These are phyloP conservation scores for Neoseiulus cucumeris DNA, from an alignment of 1,140 invertebrate genomes.

Conservation along the genomic window DNA sequence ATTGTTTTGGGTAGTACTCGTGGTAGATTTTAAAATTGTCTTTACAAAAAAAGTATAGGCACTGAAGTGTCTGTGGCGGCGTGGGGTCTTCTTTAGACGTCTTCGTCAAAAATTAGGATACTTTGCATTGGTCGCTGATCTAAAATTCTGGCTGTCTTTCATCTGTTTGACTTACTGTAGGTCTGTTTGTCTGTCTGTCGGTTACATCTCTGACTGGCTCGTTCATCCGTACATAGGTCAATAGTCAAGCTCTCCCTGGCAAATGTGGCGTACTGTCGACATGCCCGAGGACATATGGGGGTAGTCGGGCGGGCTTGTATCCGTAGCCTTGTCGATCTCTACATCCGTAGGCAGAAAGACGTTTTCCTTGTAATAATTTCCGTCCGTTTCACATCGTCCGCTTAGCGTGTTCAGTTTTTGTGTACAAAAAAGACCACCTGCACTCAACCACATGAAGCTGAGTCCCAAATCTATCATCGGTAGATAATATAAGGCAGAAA, in stretches of 20 bases:
- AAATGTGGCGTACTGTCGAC: neutral
- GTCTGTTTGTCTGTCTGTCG: neutral
- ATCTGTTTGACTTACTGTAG: neutral
- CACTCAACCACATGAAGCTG: neutral
- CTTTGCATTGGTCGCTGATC: conserved; percentile 8
- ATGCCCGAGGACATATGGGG: neutral
- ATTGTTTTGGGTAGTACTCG: neutral
- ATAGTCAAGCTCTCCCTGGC: neutral
- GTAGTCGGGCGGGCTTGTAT: neutral
- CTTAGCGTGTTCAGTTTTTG: neutral
- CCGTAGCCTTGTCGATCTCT: neutral
- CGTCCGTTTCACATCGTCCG: neutral
- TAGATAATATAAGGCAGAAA: conserved; percentile 10
- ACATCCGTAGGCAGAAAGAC: neutral
- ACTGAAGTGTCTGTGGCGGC: neutral
- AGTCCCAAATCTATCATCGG: conserved; percentile 1
- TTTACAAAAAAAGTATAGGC: neutral
- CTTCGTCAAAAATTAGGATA: neutral
- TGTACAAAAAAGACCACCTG: neutral
- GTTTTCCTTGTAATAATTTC: neutral
- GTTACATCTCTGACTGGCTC: neutral
- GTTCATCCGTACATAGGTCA: neutral
- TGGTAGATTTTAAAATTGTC: neutral
- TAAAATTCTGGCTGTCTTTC: neutral
- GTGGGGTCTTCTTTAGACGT: neutral